Evolutionary conservation across 2,888 invertebrate species (phyloP).

Genomic region (Epicampocera succincta): DNA sequence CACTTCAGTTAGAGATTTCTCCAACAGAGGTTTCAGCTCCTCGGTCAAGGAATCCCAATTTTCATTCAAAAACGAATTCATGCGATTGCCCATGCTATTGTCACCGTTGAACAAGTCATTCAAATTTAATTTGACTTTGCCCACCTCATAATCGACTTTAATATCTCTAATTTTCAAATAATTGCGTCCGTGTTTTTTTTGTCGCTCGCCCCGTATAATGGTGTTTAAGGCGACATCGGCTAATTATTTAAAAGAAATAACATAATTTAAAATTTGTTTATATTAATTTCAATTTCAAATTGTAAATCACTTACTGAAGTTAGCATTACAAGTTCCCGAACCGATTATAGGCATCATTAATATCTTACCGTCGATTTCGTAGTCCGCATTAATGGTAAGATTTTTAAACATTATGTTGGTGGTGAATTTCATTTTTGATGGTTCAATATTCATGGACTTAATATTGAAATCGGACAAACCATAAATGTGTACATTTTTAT

Average conservation of each 20-base stretch:
- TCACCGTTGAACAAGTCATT: conserved; percentile 89
- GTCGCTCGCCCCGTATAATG: conserved; percentile 84
- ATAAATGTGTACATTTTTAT: conserved; percentile 85
- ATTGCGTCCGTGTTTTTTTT: conserved; percentile 81
- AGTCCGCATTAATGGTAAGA: conserved; percentile 85
- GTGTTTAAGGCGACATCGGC: conserved; percentile 86
- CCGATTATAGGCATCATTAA: conserved; percentile 89
- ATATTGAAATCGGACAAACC: conserved; percentile 86
- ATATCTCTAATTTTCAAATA: conserved; percentile 86
- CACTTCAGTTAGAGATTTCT: conserved; percentile 84
- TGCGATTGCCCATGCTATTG: conserved; percentile 85
- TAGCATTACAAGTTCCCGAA: conserved; percentile 85
- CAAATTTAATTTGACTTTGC: conserved; percentile 85
- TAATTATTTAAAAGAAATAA: conserved; percentile 76
- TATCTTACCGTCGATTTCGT: conserved; percentile 86
- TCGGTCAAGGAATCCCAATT: conserved; percentile 88
- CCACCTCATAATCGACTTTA: conserved; percentile 86
- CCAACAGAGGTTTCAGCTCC: conserved; percentile 87
- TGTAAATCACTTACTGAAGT: conserved; percentile 85
- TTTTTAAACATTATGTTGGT: conserved; percentile 86
- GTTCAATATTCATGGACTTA: conserved; percentile 83
- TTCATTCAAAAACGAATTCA: conserved; percentile 90
- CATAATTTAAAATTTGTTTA: conserved; percentile 3
- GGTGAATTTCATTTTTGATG: conserved; percentile 82
- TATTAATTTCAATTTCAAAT: background rate